Evolutionary conservation across 2,113 vertebrate species (phyloP).

Genomic region (Tyto alba): DNA sequence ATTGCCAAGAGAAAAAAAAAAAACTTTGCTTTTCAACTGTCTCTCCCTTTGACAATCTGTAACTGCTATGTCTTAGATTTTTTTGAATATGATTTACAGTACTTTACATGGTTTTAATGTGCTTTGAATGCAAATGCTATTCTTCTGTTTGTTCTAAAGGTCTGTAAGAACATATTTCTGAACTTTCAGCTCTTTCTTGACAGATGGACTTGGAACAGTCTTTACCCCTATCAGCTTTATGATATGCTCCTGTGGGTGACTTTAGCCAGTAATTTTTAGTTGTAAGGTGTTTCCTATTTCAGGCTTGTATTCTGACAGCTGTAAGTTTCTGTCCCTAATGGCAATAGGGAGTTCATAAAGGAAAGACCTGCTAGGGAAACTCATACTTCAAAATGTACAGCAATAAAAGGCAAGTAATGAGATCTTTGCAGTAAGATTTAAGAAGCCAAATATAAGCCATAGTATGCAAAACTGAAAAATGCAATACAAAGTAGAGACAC

Average conservation of each 20-base stretch:
- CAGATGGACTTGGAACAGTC: conserved; percentile 67
- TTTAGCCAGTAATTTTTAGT: not conserved
- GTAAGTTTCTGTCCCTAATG: not conserved
- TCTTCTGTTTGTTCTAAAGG: conserved; percentile 61
- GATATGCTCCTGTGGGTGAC: not conserved
- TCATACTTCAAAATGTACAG: not conserved
- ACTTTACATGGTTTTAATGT: conserved; percentile 50
- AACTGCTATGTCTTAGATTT: conserved; percentile 27
- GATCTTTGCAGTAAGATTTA: not conserved
- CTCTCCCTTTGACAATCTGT: conserved; percentile 36
- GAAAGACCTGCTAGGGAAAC: not conserved
- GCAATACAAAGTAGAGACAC: not conserved
- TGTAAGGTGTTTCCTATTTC: not conserved
- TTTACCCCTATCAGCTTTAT: not conserved
- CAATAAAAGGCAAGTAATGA: not conserved
- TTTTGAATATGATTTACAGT: conserved; percentile 33
- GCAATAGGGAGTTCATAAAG: not conserved
- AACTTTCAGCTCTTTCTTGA: not conserved
- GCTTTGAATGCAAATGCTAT: conserved; percentile 58
- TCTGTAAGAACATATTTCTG: conserved; percentile 52
- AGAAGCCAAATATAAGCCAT: not conserved
- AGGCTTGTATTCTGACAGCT: not conserved
- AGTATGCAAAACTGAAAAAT: not conserved
- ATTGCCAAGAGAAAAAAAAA: not conserved
- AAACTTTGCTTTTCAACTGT: not conserved